Percentiles rank a stretch among this genome's conserved stretches.
Conservation (phyloP, 2,113 vertebrate genomes). For the Mastomys natalensis region DNA sequence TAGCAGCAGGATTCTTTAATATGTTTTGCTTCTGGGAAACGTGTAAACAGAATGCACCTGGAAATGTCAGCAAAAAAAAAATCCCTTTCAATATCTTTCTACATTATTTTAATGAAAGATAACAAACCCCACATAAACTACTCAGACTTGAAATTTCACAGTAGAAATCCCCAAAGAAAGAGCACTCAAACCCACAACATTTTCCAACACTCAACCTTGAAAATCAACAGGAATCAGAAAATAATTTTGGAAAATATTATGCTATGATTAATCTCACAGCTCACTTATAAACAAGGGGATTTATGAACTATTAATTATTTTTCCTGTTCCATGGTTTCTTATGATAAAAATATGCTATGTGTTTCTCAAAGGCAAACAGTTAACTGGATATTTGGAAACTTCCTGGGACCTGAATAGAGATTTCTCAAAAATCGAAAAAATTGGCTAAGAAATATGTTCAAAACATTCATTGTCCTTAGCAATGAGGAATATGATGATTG, state of each 20-base stretch:
- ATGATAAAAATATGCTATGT: background rate
- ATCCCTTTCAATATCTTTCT: constrained; percentile 17
- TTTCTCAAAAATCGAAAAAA: background rate
- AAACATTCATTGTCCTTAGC: background rate
- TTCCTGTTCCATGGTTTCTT: background rate
- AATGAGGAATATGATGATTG: background rate
- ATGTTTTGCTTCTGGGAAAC: constrained; percentile 51
- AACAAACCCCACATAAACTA: background rate
- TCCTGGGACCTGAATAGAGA: background rate
- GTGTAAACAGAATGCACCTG: constrained; percentile 7
- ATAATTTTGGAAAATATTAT: background rate
- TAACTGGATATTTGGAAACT: background rate
- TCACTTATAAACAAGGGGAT: constrained; percentile 47
- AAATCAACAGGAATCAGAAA: background rate
- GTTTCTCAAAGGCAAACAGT: background rate
- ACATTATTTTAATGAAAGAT: constrained; percentile 25
- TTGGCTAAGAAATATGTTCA: background rate
- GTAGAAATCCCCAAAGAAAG: background rate
- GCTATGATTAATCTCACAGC: constrained; percentile 1
- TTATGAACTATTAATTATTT: constrained; percentile 32
- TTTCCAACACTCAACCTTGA: background rate
- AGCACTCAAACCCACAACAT: background rate
- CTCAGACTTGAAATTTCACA: background rate
- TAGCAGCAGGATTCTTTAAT: constrained; percentile 5
- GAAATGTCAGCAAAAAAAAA: constrained; percentile 16